Evolutionary conservation across 2,797 vertebrate genomes (phyloP).

Genomic region (Mormyrops boulengeri): DNA sequence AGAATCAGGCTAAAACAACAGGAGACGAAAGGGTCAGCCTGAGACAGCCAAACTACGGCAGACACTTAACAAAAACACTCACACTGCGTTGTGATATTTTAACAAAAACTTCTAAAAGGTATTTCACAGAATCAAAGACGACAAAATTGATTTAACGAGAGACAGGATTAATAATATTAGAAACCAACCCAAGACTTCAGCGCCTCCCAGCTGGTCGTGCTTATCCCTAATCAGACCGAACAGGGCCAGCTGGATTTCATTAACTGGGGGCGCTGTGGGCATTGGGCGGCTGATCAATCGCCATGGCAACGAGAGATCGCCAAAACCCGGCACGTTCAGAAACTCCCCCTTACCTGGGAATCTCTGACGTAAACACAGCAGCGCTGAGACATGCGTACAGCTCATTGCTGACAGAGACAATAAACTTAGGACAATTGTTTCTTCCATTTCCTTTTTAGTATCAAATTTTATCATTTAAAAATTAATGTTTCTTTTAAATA

Average conservation of each 20-base stretch:
- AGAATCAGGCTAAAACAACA: neutral
- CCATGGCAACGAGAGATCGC: neutral
- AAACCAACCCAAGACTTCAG: neutral
- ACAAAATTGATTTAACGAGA: neutral
- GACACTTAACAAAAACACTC: neutral
- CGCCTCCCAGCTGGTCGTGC: neutral
- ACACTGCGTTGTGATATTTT: neutral
- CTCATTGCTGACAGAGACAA: neutral
- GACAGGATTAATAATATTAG: neutral
- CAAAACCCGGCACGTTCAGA: neutral
- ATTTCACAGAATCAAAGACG: neutral
- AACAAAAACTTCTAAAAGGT: neutral
- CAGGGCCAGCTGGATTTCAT: conserved; percentile 5
- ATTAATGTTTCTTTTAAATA: neutral
- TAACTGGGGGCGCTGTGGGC: neutral
- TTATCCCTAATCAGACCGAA: neutral
- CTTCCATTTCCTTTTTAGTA: neutral
- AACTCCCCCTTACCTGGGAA: neutral
- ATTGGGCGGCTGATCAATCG: neutral
- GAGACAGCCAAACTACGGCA: neutral
- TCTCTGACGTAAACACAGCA: neutral
- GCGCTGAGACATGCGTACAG: neutral
- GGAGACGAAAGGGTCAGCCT: neutral
- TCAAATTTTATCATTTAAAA: neutral
- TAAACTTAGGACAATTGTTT: neutral